Evolutionary conservation across 1,140 invertebrate genomes (phyloP), one percentile per base, ranked within the genome.

Genomic region (Harpegnathos saltator): DNA sequence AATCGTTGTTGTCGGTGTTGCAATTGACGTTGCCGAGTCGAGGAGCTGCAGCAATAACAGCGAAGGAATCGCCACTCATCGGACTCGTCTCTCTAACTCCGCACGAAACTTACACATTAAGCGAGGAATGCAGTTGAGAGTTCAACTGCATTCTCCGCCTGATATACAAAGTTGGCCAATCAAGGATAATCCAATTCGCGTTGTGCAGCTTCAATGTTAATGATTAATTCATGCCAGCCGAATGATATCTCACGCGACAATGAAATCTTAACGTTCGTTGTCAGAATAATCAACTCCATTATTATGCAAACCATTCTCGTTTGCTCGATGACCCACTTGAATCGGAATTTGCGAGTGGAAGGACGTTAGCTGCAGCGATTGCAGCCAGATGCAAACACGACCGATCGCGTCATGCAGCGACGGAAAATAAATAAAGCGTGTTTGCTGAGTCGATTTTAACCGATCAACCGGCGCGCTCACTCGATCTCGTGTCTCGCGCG

Each of bases 241-340:
- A 65, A 65, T 33, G 44, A 75, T 75, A 75, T 52, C 44, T 65
- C 59, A 1, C 65, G 5, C 5, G 59, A 62, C 73, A 75, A 75
- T 75, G 59, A 75, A 75, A 65, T 75, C 44, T 75, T 75, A 75
- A 65, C 73, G 19, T 65, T 44, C 63, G 63, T 75, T 75, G 44
- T 65, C 44, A 52, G 59, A 75, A 52, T 75, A 75, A 75, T 65
- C 73, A 65, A n/a, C 44, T 63, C 73, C 50, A 75, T 75, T 75
- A 75, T 75, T 75, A 75, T 75, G 73, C 73, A 75, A 75, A 75
- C 59, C 14, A 14, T 75, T 65, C 44, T 65, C 73, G 44, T 65
- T 75, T 65, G 59, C 73, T 52, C 73, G 73, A 75, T 75, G 73
- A 75, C 44, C 73, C 44, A 75, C 44, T 75, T 65, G 73, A 75